Evolutionary conservation across 2,797 vertebrate genomes (phyloP).

Genomic region (Pangasius djambal): DNA sequence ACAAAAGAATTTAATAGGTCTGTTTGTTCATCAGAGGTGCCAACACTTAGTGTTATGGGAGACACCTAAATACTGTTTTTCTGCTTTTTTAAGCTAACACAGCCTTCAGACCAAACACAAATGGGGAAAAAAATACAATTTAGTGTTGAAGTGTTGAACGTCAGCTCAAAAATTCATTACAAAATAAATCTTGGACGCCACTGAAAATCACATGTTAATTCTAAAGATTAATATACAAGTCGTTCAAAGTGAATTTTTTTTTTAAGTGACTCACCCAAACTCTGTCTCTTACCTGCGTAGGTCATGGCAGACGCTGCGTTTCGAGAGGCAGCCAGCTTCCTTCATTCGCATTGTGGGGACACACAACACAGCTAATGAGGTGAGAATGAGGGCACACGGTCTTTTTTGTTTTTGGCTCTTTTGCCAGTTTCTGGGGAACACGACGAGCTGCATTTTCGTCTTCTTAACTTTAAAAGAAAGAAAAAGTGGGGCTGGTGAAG

Average conservation of each 20-base stretch:
- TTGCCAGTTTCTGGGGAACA: not conserved
- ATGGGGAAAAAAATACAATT: not conserved
- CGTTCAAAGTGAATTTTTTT: not conserved
- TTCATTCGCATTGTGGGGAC: slow-evolving; percentile 97
- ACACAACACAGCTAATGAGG: slow-evolving; percentile 98
- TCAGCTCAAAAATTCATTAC: not conserved
- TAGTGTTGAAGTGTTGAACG: not conserved
- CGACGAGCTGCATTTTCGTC: not conserved
- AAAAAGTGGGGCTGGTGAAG: too few species aligned
- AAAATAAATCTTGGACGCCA: not conserved
- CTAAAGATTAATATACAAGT: not conserved
- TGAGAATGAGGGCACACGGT: slow-evolving; percentile 60
- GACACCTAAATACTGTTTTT: not conserved
- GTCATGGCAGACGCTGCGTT: slow-evolving; percentile 93
- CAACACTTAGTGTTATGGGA: not conserved
- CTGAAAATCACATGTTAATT: not conserved
- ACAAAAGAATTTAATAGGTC: not conserved
- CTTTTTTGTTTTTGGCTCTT: not conserved
- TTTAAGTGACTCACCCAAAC: not conserved
- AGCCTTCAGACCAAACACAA: not conserved
- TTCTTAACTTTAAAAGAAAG: not conserved
- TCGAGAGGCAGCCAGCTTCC: slow-evolving; percentile 90
- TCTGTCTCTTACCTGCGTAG: slow-evolving; percentile 63
- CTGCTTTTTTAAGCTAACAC: not conserved
- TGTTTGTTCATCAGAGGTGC: not conserved